These are phyloP conservation scores for Neocrepidodera transversa DNA, from an alignment of 2,888 invertebrate genomes.

Conservation along the genomic window DNA sequence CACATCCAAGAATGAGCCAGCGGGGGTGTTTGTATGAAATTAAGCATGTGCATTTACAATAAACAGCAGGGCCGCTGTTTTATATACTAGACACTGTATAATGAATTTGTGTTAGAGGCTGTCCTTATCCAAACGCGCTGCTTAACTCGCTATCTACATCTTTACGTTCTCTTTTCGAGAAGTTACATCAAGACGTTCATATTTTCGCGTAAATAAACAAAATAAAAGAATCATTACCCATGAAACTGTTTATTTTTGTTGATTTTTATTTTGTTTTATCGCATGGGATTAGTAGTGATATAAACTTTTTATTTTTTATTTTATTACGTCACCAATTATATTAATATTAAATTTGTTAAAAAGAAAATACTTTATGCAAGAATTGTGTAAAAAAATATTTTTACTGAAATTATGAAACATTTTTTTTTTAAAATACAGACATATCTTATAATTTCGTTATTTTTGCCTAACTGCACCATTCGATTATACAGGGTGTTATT, in stretches of 20 bases:
- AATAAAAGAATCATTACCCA: constrained; percentile 10
- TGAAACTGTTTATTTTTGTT: constrained; percentile 2
- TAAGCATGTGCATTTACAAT: constrained; percentile 60
- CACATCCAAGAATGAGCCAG: constrained; percentile 57
- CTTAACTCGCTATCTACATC: constrained; percentile 43
- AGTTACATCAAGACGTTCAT: constrained; percentile 13
- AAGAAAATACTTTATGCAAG: no score
- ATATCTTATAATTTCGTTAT: no score
- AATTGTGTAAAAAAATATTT: no score
- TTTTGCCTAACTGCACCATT: no score
- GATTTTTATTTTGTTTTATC: background rate
- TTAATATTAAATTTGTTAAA: no score
- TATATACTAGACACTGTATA: constrained; percentile 61
- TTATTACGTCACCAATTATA: no score
- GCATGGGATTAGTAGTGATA: background rate
- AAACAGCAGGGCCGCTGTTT: constrained; percentile 57
- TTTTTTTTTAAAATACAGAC: no score
- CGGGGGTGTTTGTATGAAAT: constrained; percentile 57
- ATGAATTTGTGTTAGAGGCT: constrained; percentile 59
- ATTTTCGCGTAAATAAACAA: constrained; percentile 6
- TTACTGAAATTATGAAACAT: no score
- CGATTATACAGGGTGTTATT: no score
- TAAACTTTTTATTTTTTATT: no score
- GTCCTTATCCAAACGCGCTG: constrained; percentile 43
- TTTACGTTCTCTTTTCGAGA: constrained; percentile 17